These are phyloP conservation scores for Circaetus cinerascens DNA, from an alignment of 2,113 vertebrate species.

Conservation along the genomic window DNA sequence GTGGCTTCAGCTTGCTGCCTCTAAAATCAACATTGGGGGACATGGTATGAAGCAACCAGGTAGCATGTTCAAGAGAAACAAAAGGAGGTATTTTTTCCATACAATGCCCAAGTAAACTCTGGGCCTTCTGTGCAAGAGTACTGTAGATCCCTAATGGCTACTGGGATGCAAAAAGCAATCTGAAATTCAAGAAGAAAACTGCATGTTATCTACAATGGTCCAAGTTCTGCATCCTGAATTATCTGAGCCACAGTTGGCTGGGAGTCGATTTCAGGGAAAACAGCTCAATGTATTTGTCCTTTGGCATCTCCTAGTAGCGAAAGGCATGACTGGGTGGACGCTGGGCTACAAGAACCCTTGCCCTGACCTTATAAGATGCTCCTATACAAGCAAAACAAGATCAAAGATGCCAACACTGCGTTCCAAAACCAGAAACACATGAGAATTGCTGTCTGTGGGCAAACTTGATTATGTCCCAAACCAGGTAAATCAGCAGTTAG, in stretches of 20 bases:
- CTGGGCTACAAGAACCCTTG: not conserved
- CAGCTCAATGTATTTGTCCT: not conserved
- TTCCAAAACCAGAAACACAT: not conserved
- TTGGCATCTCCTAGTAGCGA: not conserved
- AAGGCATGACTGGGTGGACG: not conserved
- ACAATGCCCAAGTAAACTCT: not conserved
- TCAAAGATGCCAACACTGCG: not conserved
- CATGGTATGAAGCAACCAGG: not conserved
- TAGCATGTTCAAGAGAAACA: not conserved
- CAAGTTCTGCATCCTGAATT: not conserved
- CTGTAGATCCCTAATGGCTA: not conserved
- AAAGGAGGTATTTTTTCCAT: not conserved
- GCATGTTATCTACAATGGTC: not conserved
- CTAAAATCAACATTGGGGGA: not conserved
- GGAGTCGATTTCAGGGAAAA: not conserved
- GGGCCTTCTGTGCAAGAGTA: not conserved
- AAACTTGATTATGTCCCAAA: not conserved
- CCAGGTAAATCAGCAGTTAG: not conserved
- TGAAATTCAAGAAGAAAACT: not conserved
- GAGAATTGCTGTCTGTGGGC: not conserved
- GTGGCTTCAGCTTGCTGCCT: not conserved
- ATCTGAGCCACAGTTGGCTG: not conserved
- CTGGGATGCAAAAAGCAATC: not conserved
- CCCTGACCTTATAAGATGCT: not conserved
- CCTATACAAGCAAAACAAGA: not conserved